A percentile compares a stretch with the other conserved stretches of the same genome.
phyloP scores from a whole-genome alignment of 64 coral and sea anemone genomes.

The Trachythela sp. region DNA sequence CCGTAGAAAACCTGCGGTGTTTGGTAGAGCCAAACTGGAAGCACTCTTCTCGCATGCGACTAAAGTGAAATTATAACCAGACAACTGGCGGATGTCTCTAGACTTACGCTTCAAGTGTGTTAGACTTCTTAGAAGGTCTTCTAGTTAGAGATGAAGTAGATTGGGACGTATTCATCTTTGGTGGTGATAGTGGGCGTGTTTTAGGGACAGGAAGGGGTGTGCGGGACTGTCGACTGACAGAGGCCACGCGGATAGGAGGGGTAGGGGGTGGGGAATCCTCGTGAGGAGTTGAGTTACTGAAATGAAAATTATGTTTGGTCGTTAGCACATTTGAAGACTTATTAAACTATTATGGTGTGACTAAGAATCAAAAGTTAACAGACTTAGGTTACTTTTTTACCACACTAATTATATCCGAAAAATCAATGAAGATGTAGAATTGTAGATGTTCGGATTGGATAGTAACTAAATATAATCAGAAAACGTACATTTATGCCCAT shows the following conservation, averaged over 20 bases:
- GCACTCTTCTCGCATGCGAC: too few relatives aligned
- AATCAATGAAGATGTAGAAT: too few relatives aligned
- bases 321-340: neutral
- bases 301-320: neutral
- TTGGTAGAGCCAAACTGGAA: too few relatives aligned
- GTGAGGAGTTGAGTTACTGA: neutral
- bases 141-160: neutral
- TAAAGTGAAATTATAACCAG: too few relatives aligned
- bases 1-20: too few relatives aligned
- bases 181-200: constrained; percentile 34
- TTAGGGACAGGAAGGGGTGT: constrained; percentile 61
- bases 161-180: neutral
- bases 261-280: constrained; percentile 62
- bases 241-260: constrained; percentile 69
- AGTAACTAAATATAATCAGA: too few relatives aligned
- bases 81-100: neutral
- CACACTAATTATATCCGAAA: too few relatives aligned
- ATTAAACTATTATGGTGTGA: too few relatives aligned
- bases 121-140: neutral
- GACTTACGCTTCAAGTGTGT: neutral
- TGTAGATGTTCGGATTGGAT: too few relatives aligned
- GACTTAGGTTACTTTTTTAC: too few relatives aligned
- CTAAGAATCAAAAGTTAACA: too few relatives aligned
- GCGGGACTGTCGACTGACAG: constrained; percentile 56
- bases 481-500: too few relatives aligned